These are phyloP conservation scores for Caenorhabditis drosophilae DNA, from an alignment of 2,888 invertebrate species.

Conservation along the genomic window DNA sequence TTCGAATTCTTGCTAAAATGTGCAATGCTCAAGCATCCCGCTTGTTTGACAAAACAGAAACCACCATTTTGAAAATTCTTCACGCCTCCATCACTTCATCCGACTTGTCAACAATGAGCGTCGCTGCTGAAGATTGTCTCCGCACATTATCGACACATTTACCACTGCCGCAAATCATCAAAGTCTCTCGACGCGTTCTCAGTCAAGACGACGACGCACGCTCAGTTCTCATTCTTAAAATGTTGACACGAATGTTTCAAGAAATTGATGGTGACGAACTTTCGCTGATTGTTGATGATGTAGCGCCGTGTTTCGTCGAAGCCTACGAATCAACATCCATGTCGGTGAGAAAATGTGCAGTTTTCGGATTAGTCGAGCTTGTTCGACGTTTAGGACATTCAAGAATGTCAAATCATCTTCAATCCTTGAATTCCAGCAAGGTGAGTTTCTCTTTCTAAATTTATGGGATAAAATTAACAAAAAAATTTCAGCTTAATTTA, in stretches of 20 bases:
- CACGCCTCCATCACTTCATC: constrained; percentile 14
- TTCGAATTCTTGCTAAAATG: constrained; percentile 36
- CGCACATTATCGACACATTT: constrained; percentile 28
- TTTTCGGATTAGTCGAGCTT: constrained; percentile 27
- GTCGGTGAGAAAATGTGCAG: constrained; percentile 28
- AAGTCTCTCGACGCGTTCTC: constrained; percentile 11
- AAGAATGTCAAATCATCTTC: constrained; percentile 27
- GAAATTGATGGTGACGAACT: constrained; percentile 29
- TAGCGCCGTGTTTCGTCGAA: constrained; percentile 27
- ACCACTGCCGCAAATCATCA: constrained; percentile 18
- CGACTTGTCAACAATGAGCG: constrained; percentile 23
- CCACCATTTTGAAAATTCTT: constrained; percentile 27
- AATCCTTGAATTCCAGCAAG: constrained; percentile 12
- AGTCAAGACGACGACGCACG: constrained; percentile 27
- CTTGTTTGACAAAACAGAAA: constrained; percentile 30
- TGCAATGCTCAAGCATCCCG: constrained; percentile 35
- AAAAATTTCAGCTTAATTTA: constrained; percentile 25
- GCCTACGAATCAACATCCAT: constrained; percentile 22
- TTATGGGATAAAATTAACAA: neutral
- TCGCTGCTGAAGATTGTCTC: constrained; percentile 32
- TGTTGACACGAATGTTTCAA: constrained; percentile 34
- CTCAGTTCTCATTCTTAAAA: constrained; percentile 23
- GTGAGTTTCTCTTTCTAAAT: too few species aligned
- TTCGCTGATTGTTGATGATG: constrained; percentile 17
- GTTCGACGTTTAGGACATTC: constrained; percentile 19